Conservation (phyloP, 2,888 invertebrate species). For the Nyleta sp. region DNA sequence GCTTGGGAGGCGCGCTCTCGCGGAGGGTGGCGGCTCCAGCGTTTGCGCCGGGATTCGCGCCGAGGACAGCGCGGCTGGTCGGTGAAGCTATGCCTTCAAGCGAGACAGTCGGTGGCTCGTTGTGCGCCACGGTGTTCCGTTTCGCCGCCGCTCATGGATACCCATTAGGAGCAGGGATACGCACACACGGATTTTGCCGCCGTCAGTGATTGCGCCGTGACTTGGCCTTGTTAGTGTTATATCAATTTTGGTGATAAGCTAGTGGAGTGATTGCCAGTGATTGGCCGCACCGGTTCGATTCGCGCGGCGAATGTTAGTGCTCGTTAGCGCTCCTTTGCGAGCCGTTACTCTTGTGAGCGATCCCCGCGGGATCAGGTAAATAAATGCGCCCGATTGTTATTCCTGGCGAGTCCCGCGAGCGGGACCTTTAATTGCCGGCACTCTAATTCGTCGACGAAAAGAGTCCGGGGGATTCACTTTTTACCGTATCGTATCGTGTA, state of each 20-base stretch:
- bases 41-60: constrained; percentile 79
- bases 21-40: constrained; percentile 71
- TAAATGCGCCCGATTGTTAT: no score
- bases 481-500: no score
- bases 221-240: no score
- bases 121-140: constrained; percentile 78
- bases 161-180: no score
- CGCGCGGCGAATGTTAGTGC: no score
- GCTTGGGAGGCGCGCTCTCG: constrained; percentile 30
- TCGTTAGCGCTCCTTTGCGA: constrained; percentile 33
- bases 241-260: no score
- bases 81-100: constrained; percentile 76
- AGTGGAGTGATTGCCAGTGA: constrained; percentile 40
- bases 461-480: no score
- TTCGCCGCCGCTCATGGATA: constrained; percentile 14
- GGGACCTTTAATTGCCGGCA: constrained; percentile 44
- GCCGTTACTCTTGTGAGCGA: no score
- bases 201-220: no score
- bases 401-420: not conserved
- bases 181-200: no score
- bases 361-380: constrained; percentile 33
- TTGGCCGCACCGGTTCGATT: not conserved
- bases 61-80: constrained; percentile 73
- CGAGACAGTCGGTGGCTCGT: constrained; percentile 80
- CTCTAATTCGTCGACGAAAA: no score